Base-by-base conservation (phyloP, 2,888 invertebrate species). In the Nomada fabriciana region DNA sequence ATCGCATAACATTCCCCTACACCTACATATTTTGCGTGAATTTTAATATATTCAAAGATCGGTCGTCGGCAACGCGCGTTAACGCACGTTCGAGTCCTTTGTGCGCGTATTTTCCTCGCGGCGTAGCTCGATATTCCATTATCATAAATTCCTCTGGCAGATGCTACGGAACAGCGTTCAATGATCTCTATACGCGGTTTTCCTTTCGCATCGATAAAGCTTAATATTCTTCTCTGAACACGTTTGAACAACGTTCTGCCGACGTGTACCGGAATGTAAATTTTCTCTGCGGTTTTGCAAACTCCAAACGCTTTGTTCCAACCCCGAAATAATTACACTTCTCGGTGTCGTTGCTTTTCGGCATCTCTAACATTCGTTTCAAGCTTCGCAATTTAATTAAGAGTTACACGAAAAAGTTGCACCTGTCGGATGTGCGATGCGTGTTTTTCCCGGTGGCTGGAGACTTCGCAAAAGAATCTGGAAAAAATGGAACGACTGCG, bases 11-110 rank as follows among this genome's bases (percentile, higher is more conserved):
- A 25, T 29, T 25, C 64, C 43, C 2, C 52, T 2, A 9, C 36
- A 10, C 15, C n/a, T 15, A 47, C 61, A 23, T 29, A 13, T 65
- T 68, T 18, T 47, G 69, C 4, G 57, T 23, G 52, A 53, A 80
- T 80, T 80, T 80, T 70, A 80, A 80, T 78, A 78, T 71, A 79
- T 78, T 60, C 80, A 67, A 71, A 78, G 80, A 50, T 61, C 53
- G 47, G 5, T 15, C 20, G 36, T 43, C 47, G 64, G n/a, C n/a
- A 42, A 15, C 11, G 53, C 55, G 20, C 50, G 72, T 57, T 65
- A 60, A 60, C 64, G 64, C 69, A 18, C 64, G 23, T 11, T 25
- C 47, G 13, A 47, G 42, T 60, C 79, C 71, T 80, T 80, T 80
- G 80, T 80, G 60, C 29, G 36, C 64, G 53, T 20, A 50, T 78